Percentiles rank a stretch among this genome's conserved stretches.
phyloP scores from a whole-genome alignment of 1,140 invertebrate species.

The Pseudomyrmex gracilis region DNA sequence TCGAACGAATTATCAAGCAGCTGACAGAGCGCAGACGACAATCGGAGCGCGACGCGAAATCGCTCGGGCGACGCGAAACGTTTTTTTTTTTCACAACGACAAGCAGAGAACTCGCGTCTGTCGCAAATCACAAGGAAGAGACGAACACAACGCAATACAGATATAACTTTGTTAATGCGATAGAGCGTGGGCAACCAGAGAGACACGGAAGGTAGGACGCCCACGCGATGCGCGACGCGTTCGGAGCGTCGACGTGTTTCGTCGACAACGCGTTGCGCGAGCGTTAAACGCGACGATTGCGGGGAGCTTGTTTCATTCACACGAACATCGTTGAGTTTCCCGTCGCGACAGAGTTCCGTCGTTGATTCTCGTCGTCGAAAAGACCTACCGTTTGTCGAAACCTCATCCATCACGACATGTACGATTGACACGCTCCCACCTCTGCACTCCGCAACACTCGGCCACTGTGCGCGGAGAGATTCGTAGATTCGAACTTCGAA shows the following conservation, averaged over 20 bases:
- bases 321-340: background rate
- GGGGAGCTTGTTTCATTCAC: background rate
- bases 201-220: constrained; percentile 76
- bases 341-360: background rate
- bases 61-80: background rate
- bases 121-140: background rate
- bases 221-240: constrained; percentile 73
- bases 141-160: constrained; percentile 44
- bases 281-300: background rate
- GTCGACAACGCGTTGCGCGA: constrained; percentile 32
- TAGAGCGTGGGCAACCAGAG: constrained; percentile 69
- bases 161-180: constrained; percentile 69
- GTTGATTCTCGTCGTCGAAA: constrained; percentile 8
- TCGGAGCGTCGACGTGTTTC: constrained; percentile 29
- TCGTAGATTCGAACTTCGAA: constrained; percentile 19
- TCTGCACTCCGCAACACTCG: constrained; percentile 43
- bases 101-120: background rate
- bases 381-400: constrained; percentile 79
- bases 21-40: constrained; percentile 45
- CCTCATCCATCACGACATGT: constrained; percentile 82
- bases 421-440: constrained; percentile 76
- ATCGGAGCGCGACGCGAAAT: background rate
- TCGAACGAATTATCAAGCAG: constrained; percentile 52
- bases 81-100: background rate
- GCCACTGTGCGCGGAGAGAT: constrained; percentile 28